Evolutionary conservation across 2,113 vertebrate species (phyloP).

Genomic region (Podilymbus podiceps): DNA sequence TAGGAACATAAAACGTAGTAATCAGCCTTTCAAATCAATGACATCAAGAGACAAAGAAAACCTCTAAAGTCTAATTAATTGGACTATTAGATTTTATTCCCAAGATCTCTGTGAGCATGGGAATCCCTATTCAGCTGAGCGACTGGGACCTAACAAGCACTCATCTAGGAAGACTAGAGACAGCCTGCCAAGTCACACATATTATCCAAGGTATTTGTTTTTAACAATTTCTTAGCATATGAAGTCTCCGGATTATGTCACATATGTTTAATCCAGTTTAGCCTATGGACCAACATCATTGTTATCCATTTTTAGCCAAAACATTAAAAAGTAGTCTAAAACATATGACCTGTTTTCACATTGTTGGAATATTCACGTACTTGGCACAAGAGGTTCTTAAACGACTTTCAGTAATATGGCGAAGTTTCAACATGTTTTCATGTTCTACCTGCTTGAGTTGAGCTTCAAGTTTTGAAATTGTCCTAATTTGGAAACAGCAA

Average conservation of each 20-base stretch:
- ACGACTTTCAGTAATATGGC: constrained; percentile 68
- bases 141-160: neutral
- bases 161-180: neutral
- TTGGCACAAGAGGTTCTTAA: constrained; percentile 76
- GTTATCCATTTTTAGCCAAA: neutral
- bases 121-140: neutral
- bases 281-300: neutral
- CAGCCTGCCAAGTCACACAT: neutral
- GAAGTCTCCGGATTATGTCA: neutral
- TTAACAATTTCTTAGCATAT: neutral
- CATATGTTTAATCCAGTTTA: neutral
- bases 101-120: neutral
- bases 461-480: constrained; percentile 88
- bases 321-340: neutral
- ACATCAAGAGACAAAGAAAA: neutral
- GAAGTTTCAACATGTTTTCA: constrained; percentile 81
- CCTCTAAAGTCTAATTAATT: fast-evolving
- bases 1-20: neutral
- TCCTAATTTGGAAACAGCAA: constrained; percentile 70
- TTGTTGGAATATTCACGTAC: constrained; percentile 62
- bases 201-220: neutral
- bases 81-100: neutral
- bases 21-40: neutral
- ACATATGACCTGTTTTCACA: neutral
- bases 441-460: constrained; percentile 95